Base-by-base conservation (phyloP, 2,888 invertebrate genomes). In the Pardosa pseudoannulata region DNA sequence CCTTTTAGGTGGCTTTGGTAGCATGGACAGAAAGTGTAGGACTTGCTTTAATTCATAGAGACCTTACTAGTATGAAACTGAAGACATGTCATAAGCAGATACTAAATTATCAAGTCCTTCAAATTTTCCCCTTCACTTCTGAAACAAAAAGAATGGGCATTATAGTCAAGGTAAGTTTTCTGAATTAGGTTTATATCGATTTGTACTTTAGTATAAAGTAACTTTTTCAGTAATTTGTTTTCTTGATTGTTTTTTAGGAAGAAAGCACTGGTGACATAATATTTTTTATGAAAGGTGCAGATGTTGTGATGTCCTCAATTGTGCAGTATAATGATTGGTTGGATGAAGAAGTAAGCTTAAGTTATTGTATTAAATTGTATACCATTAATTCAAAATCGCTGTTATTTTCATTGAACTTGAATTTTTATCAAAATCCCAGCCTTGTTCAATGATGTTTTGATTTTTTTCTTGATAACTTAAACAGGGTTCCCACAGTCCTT, bases 221-320 rank as follows among this genome's bases (percentile, higher is more conserved):
- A n/a, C n/a, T n/a, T n/a, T n/a, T n/a, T n/a, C n/a, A n/a, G n/a
- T n/a, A n/a, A n/a, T n/a, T n/a, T n/a, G 7, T 7, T 64, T 23
- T 62, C 31, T 72, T 73, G 1, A n/a, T 78, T 36, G 89, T 62
- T 88, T 89, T 89, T 1, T 90, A 95, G 94, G 98, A 94, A 82
- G 93, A 94, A 87, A 91, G 92, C 16, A 95, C 95, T 0, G 96
- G 96, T 0, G 96, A 97, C 91, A 97, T 99, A 86, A 95, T 95
- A 16, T 98, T 99, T 92, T 98, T 97, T 92, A 93, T 99, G 91
- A 99, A 99, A 92, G 99, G 99, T 16, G 99, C 99, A 0, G 99
- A 99, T 92, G 96, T 97, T 36, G 96, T 98, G 0, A 96, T 99
- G 95, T 93, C 95, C 6, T 94, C 93, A 39, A 96, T 98, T 90